A percentile compares a stretch with the other conserved stretches of the same genome.
Conservation (phyloP, 2,797 vertebrate species). For the Lycodopsis pacificus region DNA sequence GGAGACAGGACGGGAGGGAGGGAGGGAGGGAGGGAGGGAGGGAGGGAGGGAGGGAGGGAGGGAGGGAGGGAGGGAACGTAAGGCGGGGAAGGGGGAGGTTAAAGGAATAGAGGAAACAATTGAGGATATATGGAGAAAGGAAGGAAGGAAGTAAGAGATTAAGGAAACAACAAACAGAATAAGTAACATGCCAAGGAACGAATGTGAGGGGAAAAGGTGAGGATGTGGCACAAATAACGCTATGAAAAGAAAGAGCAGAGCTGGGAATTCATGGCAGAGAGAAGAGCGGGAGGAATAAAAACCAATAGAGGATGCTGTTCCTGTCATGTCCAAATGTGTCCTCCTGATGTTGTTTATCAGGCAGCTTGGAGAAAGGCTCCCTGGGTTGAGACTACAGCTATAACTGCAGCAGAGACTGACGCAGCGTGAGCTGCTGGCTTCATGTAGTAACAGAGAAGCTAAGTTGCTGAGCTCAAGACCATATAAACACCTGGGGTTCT, state of each 20-base stretch:
- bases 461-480: constrained; percentile 50
- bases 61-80: constrained; percentile 17
- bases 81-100: neutral
- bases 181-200: constrained; percentile 5
- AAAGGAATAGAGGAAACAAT: constrained; percentile 1
- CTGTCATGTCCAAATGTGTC: constrained; percentile 63
- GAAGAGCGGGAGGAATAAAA: constrained; percentile 38
- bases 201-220: constrained; percentile 7
- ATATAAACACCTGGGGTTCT: constrained; percentile 34
- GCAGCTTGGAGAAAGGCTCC: constrained; percentile 62
- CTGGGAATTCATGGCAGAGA: constrained; percentile 28
- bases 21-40: constrained; percentile 7
- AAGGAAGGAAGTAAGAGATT: neutral
- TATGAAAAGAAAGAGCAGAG: neutral
- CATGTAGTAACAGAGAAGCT: constrained; percentile 59
- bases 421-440: constrained; percentile 57
- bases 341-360: constrained; percentile 61
- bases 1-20: constrained; percentile 46
- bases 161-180: constrained; percentile 9
- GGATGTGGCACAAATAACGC: neutral
- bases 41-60: constrained; percentile 23
- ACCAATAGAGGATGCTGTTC: constrained; percentile 45
- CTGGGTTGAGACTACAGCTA: constrained; percentile 64
- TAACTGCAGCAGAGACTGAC: constrained; percentile 60
- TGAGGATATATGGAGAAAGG: constrained; percentile 13